These are phyloP conservation scores for Drosophila mayaguana DNA, from an alignment of 2,888 invertebrate species.

Conservation along the genomic window DNA sequence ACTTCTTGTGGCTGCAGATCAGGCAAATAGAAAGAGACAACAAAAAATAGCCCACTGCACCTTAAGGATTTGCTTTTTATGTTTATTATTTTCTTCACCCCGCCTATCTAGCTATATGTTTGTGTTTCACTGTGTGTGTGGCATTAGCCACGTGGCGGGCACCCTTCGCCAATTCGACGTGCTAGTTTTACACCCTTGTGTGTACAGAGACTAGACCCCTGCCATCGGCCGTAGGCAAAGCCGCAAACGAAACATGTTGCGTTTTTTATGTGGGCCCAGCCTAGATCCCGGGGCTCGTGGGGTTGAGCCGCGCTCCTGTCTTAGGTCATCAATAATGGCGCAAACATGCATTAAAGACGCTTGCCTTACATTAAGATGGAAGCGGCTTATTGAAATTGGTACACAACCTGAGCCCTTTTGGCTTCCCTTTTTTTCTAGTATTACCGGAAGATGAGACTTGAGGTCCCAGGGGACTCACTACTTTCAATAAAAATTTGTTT, in stretches of 20 bases:
- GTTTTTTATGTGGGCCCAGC: constrained; percentile 55
- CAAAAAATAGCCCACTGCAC: constrained; percentile 57
- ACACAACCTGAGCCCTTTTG: constrained; percentile 68
- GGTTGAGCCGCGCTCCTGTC: constrained; percentile 20
- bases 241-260: constrained; percentile 65
- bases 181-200: constrained; percentile 67
- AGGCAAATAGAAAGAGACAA: constrained; percentile 21
- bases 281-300: constrained; percentile 26
- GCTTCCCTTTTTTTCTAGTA: constrained; percentile 18
- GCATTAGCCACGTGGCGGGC: constrained; percentile 58
- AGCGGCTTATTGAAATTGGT: constrained; percentile 71
- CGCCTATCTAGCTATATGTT: not conserved
- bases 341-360: constrained; percentile 67
- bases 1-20: constrained; percentile 32
- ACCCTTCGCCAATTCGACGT: constrained; percentile 58
- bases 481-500: constrained; percentile 80
- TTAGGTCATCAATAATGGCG: constrained; percentile 79
- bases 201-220: constrained; percentile 5
- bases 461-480: constrained; percentile 73
- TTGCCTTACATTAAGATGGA: constrained; percentile 62
- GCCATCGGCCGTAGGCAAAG: constrained; percentile 34
- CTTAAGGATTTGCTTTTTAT: constrained; percentile 68
- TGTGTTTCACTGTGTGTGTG: constrained; percentile 18
- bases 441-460: constrained; percentile 18
- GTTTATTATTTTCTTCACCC: constrained; percentile 61